phyloP scores from a whole-genome alignment of 2,797 vertebrate genomes.

The Tadarida brasiliensis region DNA sequence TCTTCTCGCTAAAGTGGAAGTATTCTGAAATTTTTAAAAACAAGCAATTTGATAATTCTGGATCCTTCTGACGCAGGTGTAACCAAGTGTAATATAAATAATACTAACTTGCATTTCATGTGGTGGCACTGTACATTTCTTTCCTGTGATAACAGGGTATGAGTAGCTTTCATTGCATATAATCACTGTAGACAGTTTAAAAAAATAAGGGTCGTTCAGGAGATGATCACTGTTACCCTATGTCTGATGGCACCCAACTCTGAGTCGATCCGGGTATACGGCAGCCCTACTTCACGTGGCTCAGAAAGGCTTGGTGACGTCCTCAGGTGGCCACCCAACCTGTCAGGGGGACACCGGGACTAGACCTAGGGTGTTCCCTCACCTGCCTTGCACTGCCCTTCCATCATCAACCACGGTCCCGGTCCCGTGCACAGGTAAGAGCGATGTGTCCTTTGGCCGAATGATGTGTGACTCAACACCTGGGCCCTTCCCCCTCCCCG shows the following conservation, averaged over 20 bases:
- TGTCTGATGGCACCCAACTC: not conserved
- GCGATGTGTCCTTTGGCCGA: fast-evolving
- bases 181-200: not conserved
- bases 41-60: not conserved
- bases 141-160: not conserved
- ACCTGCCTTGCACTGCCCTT: not conserved
- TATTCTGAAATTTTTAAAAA: not conserved
- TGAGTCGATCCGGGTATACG: not conserved
- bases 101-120: not conserved
- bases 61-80: not conserved
- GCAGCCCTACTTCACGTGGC: not conserved
- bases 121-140: not conserved
- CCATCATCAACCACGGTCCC: not conserved
- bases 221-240: too few species aligned
- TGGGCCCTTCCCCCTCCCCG: not conserved
- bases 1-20: slow-evolving; percentile 30
- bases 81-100: not conserved
- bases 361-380: not conserved
- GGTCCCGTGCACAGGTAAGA: not conserved
- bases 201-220: not conserved
- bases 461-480: not conserved
- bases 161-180: not conserved
- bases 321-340: not conserved
- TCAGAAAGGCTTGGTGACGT: not conserved
- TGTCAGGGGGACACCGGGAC: not conserved